Base-by-base conservation (phyloP, 2,888 invertebrate species). In the Coleophora flavipennella region DNA sequence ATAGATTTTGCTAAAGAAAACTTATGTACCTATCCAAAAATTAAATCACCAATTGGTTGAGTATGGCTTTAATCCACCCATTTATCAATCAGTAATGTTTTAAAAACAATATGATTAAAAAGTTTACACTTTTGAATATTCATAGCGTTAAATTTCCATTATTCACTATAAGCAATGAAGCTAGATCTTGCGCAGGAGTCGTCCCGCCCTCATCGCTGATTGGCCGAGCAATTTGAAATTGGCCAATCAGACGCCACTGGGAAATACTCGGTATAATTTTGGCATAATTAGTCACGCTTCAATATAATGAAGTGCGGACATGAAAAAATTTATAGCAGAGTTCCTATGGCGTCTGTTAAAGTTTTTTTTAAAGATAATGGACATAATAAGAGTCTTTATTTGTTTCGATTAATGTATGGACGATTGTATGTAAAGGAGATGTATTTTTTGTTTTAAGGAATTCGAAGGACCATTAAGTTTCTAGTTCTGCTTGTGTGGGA, bases 281-380 rank as follows among this genome's bases (percentile, higher is more conserved):
- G 79, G 79, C 77, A 78, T 78, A 81, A 83, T 83, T 81, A 81
- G 81, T 80, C 81, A 81, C 76, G 79, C 75, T 63, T 65, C 53
- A 48, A 51, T 53, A 64, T 67, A 64, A 70, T 59, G 46, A 65
- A 57, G 29, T 59, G 57, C 53, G 55, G 44, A 53, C 47, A 44
- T 45, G 41, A 47, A 51, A 59, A 39, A 36, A 36, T 28, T 25
- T 28, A 33, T 13, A 26, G 20, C 10, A 2, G 25, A 25, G 28
- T 37, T 36, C 32, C 10, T 11, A 33, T n/a, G 6, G 10, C 35
- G 29, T 40, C 13, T 10, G 20, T 20, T 4, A 20, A 20, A 20
- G 3, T 20, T 20, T 20, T 20, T 20, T 20, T 3, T 20, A 20
- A 20, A 26, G 26, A 12, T 12, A 25, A 34, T 35, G 8, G 12